Percentiles rank a stretch among this genome's conserved stretches.
Conservation (phyloP, 1,140 invertebrate genomes). For the Colletes gigas region DNA sequence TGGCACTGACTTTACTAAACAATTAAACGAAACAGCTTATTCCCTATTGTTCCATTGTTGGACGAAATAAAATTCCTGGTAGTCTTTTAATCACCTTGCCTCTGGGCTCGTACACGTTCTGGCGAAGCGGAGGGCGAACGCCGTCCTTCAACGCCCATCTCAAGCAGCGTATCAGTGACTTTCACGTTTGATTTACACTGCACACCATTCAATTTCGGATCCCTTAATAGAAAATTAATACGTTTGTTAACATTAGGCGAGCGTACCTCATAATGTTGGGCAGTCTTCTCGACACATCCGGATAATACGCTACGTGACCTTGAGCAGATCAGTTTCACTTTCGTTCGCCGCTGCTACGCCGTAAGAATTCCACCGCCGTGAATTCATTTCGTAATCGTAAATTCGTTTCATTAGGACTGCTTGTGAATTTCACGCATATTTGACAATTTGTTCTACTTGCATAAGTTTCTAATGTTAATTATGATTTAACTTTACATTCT, state of each 20-base stretch:
- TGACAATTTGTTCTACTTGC: not conserved
- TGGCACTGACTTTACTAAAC: constrained; percentile 72
- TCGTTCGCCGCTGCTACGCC: constrained; percentile 29
- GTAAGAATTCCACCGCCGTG: constrained; percentile 15
- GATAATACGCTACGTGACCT: constrained; percentile 7
- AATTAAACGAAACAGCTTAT: not conserved
- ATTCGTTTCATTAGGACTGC: not conserved
- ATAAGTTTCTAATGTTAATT: no score
- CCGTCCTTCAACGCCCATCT: constrained; percentile 73
- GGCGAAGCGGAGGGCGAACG: constrained; percentile 69
- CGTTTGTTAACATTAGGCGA: not conserved
- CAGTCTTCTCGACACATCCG: not conserved
- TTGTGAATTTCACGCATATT: constrained; percentile 4
- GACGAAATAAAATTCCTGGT: not conserved
- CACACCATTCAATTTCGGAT: constrained; percentile 71
- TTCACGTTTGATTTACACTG: constrained; percentile 44
- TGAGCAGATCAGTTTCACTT: constrained; percentile 44
- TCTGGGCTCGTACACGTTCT: constrained; percentile 68
- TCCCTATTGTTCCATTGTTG: not conserved
- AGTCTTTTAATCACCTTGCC: constrained; percentile 66
- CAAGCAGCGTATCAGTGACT: constrained; percentile 19
- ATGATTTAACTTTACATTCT: no score
- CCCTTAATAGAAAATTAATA: constrained; percentile 40
- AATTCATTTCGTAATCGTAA: constrained; percentile 34
- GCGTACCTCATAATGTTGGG: no score